Evolutionary conservation across 2,888 invertebrate genomes (phyloP), one percentile per base, ranked within the genome.

Genomic region (Ophion ventricosus): DNA sequence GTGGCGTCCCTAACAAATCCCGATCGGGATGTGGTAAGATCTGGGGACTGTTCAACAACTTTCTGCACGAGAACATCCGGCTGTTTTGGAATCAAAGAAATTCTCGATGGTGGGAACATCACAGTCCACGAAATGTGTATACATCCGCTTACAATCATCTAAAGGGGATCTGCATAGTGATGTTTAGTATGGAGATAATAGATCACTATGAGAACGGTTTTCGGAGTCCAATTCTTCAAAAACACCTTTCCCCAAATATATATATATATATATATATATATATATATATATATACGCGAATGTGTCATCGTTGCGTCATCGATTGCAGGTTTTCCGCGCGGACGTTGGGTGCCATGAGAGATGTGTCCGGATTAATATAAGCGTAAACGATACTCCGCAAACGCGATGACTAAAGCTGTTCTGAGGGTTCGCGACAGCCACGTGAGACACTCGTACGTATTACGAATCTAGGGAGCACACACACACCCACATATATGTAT

Each of bases 371-470:
- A 49, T 49, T 49, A 17, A 49, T 35, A 35, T 35, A 49, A 49
- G 49, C 49, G 40, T 10, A 10, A 23, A 17, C 23, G 25, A 73
- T 7, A 29, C 66, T 49, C 49, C 4, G 49, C 49, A 17, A 49
- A 49, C 49, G 49, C 14, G 49, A 49, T 49, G 49, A 49, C 49
- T 49, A 49, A 49, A 49, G 14, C 14, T 35, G 49, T 72, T 73
- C 67, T 61, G 64, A 49, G 57, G 67, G 66, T 78, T 74, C 56
- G 67, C 69, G 26, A 59, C 72, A 64, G 72, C 75, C 72, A 73
- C 82, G 84, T 81, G 74, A 81, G 49, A 49, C 64, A 26, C 70
- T 75, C 74, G 63, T 72, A 70, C 78, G 84, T 75, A 81, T 77
- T 81, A 81, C 77, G 77, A 80, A 72, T 49, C 61, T 29, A 59